Evolutionary conservation across 2,797 vertebrate species (phyloP).

Genomic region (Cetoscarus ocellatus): DNA sequence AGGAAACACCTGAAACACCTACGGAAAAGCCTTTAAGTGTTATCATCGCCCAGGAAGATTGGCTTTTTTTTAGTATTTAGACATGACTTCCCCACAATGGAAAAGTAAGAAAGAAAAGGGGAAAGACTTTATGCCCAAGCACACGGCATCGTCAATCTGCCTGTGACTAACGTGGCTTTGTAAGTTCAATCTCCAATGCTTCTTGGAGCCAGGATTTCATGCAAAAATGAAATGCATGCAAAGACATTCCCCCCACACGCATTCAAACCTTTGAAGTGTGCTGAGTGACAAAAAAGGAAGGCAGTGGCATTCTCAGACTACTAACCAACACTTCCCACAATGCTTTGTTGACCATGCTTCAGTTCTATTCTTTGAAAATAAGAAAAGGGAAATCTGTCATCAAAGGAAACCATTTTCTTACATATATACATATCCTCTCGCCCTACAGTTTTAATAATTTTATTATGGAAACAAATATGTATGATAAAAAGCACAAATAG

Average conservation of each 20-base stretch:
- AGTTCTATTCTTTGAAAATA: constrained; percentile 1
- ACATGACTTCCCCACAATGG: neutral
- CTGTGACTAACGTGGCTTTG: constrained; percentile 16
- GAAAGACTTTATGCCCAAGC: neutral
- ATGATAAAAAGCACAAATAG: too few species aligned
- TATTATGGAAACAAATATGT: too few species aligned
- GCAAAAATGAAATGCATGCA: neutral
- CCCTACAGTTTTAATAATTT: neutral
- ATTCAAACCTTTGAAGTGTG: neutral
- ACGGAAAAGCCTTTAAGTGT: constrained; percentile 3
- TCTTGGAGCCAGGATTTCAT: neutral
- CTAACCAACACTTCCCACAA: neutral
- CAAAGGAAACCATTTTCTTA: neutral
- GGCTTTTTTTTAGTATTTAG: neutral
- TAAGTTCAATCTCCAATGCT: constrained; percentile 16
- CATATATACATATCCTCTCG: neutral
- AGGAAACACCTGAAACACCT: constrained; percentile 33
- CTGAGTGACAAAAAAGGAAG: neutral
- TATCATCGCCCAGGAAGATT: neutral
- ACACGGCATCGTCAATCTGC: neutral
- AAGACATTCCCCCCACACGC: neutral
- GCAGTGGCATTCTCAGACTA: constrained; percentile 5
- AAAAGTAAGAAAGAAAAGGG: neutral
- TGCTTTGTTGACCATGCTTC: constrained; percentile 7
- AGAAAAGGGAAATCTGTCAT: neutral